These are phyloP conservation scores for Hemaris fuciformis DNA, from an alignment of 2,888 invertebrate species.

Conservation along the genomic window DNA sequence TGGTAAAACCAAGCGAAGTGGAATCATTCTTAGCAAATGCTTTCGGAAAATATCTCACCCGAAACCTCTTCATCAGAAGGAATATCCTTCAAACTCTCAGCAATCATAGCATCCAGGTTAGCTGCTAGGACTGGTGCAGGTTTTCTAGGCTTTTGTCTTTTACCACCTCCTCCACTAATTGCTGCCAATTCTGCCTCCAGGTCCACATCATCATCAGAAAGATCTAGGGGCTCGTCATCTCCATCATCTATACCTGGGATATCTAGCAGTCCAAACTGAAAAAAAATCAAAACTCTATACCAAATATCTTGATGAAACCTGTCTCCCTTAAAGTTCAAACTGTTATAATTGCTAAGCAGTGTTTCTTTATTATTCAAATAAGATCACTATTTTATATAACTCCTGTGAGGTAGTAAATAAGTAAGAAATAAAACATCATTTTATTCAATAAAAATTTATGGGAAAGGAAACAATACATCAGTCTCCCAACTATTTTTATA, in stretches of 20 bases:
- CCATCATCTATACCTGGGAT: conserved; percentile 82
- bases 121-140: conserved; percentile 71
- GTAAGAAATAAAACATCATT: too few relatives aligned
- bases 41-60: too few relatives aligned
- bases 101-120: conserved; percentile 88
- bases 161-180: conserved; percentile 74
- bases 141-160: conserved; percentile 49
- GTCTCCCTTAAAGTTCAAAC: too few relatives aligned
- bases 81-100: conserved; percentile 89
- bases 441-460: too few relatives aligned
- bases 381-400: too few relatives aligned
- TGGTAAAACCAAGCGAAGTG: too few relatives aligned
- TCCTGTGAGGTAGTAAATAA: too few relatives aligned
- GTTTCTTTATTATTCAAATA: too few relatives aligned
- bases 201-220: conserved; percentile 87
- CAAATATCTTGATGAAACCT: neutral
- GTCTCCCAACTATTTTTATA: too few relatives aligned
- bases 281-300: neutral
- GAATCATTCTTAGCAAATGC: too few relatives aligned
- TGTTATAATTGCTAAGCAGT: too few relatives aligned
- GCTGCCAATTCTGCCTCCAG: conserved; percentile 93
- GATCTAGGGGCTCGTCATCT: conserved; percentile 76
- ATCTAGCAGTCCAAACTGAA: conserved; percentile 89
- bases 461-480: too few relatives aligned
- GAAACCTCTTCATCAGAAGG: conserved; percentile 86